Evolutionary conservation across 2,888 invertebrate species (phyloP).

Genomic region (Mechanitis mazaeus): DNA sequence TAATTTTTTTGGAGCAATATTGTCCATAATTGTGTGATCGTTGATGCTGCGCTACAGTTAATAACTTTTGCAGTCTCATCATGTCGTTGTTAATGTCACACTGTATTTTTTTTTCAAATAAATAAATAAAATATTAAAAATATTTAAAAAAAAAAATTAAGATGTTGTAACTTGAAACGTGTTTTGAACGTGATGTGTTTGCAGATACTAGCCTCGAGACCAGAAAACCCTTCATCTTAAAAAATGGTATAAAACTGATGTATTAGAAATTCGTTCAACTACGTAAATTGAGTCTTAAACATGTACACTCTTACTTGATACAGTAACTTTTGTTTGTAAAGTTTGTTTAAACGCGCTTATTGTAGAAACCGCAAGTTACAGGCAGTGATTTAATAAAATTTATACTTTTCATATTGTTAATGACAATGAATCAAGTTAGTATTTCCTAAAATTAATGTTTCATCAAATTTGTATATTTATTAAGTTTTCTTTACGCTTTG

Average conservation of each 20-base stretch:
- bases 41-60: too few species aligned
- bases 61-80: too few species aligned
- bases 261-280: background rate
- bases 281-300: background rate
- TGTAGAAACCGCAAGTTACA: too few species aligned
- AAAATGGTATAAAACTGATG: background rate
- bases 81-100: too few species aligned
- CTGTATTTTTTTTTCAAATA: too few species aligned
- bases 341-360: too few species aligned
- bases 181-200: conserved; percentile 1
- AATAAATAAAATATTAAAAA: too few species aligned
- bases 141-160: background rate
- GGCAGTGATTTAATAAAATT: too few species aligned
- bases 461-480: background rate
- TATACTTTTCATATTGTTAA: background rate
- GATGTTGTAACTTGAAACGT: background rate
- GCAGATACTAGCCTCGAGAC: background rate
- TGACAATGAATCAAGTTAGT: background rate
- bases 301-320: background rate
- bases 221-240: background rate
- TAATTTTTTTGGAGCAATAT: too few species aligned
- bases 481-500: background rate
- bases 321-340: too few species aligned
- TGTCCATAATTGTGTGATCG: too few species aligned
- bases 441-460: background rate